phyloP scores from a whole-genome alignment of 2,113 vertebrate genomes.

The Eulacestoma nigropectus region DNA sequence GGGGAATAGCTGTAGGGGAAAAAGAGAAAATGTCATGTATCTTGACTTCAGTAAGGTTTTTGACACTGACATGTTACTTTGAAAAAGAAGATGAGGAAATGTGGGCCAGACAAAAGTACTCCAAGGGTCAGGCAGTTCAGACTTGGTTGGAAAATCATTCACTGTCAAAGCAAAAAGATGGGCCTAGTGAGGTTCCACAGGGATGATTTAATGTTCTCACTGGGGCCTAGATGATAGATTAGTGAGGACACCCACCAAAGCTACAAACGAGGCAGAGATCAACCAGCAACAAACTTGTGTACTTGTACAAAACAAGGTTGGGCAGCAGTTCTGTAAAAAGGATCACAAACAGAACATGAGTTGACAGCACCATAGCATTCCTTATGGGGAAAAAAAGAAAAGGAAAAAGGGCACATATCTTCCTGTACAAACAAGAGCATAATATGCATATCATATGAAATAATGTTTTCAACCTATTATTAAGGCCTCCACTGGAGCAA shows the following conservation, averaged over 20 bases:
- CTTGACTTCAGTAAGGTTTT: slow-evolving; percentile 2
- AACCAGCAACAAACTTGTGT: background rate
- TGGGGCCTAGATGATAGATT: background rate
- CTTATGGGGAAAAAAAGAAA: background rate
- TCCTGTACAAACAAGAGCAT: background rate
- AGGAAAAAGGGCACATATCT: background rate
- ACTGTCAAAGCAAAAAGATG: background rate
- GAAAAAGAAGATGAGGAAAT: slow-evolving; percentile 1
- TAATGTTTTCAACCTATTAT: background rate
- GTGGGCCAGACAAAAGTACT: background rate
- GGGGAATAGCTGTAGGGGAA: background rate
- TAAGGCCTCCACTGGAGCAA: background rate
- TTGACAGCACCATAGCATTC: background rate
- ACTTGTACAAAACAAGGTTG: background rate
- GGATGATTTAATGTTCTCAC: background rate
- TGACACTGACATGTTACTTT: background rate
- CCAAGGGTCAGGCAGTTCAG: background rate
- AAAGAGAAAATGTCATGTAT: background rate
- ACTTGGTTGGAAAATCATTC: background rate
- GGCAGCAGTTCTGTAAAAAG: background rate
- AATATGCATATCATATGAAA: background rate
- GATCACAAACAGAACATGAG: background rate
- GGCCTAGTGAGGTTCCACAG: background rate
- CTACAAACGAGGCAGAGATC: background rate
- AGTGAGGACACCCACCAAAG: background rate